Evolutionary conservation across 2,113 vertebrate genomes (phyloP), one percentile per base, ranked within the genome.

Genomic region (Mohoua ochrocephala): DNA sequence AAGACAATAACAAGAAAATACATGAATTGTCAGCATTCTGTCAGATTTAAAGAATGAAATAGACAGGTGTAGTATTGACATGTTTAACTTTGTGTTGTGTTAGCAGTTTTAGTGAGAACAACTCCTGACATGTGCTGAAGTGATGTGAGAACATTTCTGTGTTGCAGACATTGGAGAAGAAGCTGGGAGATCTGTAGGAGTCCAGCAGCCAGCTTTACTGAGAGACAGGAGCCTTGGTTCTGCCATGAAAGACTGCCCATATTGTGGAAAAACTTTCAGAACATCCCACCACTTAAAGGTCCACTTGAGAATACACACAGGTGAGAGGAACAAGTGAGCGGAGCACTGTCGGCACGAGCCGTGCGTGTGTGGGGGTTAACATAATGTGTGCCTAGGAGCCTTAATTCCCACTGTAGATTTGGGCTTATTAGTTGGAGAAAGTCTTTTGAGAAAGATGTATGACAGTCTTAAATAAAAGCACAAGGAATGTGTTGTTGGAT

Each of bases 291-390:
- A 99, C 97, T 98, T 99, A 95, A 99, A 99, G 97, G 99, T 99
- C 94, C 99, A 99, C 97, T 98, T 99, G 98, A 98, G 99, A 98
- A 99, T 99, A 98, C 99, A 99, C 94, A 99, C 99, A 99, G 99
- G 99, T 99, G 97, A 98, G 99, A 95, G 77, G 69, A n/a, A 37
- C 18, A 24, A 60, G 85, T 15, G 37, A 80, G 64, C 0, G 16
- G 81, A 63, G 63, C 21, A 0, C 33, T 33, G 75, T 54, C 0
- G 3, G 53, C 56, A 70, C 30, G 9, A 70, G 88, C 53, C 9
- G 1, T 30, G 52, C 7, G 54, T 14, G 82, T 12, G 28, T 0
- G 53, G 31, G 35, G 35, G 50, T 86, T 67, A 21, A 73, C 41
- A 2, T 8, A 26, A 37, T 24, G 6, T 60, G 47, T 87, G 83